Conservation (phyloP, 2,797 vertebrate species). For the Peromyscus aztecus region DNA sequence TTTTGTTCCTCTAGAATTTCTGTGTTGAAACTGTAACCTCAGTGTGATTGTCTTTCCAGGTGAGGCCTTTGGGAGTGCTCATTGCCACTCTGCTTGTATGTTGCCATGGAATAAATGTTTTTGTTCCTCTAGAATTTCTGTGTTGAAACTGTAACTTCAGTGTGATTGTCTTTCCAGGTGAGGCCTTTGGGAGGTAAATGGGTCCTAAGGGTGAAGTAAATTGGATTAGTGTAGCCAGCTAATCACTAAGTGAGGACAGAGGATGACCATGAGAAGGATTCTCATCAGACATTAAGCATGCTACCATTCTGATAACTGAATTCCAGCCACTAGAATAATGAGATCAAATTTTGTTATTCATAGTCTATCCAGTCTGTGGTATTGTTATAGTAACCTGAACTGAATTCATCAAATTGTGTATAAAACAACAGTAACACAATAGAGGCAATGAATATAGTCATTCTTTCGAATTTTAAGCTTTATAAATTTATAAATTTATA, state of each 20-base stretch:
- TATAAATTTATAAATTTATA: no score
- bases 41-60: neutral
- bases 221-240: neutral
- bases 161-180: neutral
- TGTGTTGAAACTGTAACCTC: neutral
- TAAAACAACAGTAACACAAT: neutral
- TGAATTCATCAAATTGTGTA: neutral
- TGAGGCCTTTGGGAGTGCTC: no score
- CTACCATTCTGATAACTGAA: neutral
- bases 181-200: neutral
- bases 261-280: neutral
- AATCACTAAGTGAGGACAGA: neutral
- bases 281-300: neutral
- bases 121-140: neutral
- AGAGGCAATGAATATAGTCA: neutral
- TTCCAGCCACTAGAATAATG: neutral
- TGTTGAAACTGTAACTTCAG: neutral
- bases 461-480: neutral
- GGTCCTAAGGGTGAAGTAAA: neutral
- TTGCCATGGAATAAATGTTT: neutral
- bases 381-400: neutral
- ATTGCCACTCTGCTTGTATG: neutral
- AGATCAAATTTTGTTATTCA: neutral
- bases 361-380: neutral
- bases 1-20: neutral